phyloP scores from a whole-genome alignment of 2,113 vertebrate species.

The Austrofundulus limnaeus region DNA sequence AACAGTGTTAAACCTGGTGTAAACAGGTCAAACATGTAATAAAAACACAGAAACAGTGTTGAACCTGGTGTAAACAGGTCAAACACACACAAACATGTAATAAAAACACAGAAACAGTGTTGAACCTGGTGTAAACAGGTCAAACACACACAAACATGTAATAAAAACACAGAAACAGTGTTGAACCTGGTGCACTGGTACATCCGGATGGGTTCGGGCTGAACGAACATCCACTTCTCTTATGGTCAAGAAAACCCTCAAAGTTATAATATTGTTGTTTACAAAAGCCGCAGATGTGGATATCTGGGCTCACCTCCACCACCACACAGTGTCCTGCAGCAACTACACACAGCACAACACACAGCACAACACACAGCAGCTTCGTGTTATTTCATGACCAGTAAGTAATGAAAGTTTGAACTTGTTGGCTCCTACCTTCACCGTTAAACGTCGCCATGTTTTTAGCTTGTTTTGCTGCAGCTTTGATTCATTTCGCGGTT shows the following conservation, averaged over 20 bases:
- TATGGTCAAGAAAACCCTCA: constrained; percentile 91
- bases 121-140: constrained; percentile 76
- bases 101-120: too few species aligned
- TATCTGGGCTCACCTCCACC: constrained; percentile 91
- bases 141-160: background rate
- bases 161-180: too few species aligned
- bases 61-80: constrained; percentile 77
- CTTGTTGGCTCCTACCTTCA: constrained; percentile 66
- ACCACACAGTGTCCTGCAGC: constrained; percentile 83
- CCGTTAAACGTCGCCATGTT: constrained; percentile 74
- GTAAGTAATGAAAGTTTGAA: background rate
- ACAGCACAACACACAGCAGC: too few species aligned
- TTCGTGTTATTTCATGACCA: too few species aligned
- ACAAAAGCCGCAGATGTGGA: constrained; percentile 97
- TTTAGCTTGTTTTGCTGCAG: constrained; percentile 31
- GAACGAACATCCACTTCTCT: constrained; percentile 90
- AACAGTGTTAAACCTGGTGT: constrained; percentile 75
- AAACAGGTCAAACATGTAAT: background rate
- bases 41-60: too few species aligned
- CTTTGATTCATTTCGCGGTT: constrained; percentile 7
- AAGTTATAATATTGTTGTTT: constrained; percentile 95
- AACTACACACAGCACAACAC: constrained; percentile 61
- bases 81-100: background rate
- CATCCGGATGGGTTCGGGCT: constrained; percentile 66
- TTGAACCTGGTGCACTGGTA: constrained; percentile 76